phyloP scores from a whole-genome alignment of 2,797 vertebrate genomes.

The Hipposideros larvatus region DNA sequence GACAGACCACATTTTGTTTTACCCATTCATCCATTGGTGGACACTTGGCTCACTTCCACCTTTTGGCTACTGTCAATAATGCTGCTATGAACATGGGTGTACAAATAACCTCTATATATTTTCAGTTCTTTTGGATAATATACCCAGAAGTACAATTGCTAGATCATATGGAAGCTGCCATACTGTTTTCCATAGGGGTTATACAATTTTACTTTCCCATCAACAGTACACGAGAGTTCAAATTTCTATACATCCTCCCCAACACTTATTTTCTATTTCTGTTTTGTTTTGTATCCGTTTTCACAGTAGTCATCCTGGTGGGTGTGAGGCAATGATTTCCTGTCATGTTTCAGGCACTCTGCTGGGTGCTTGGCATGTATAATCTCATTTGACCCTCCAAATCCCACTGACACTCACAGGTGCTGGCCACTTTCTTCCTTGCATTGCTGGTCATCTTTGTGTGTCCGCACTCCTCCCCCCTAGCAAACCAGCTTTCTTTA shows the following conservation, averaged over 20 bases:
- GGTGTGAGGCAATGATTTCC: not conserved
- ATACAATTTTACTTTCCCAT: not conserved
- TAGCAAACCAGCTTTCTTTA: not conserved
- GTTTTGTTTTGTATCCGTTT: not conserved
- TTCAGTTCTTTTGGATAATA: not conserved
- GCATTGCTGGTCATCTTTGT: no score
- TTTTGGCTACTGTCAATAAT: not conserved
- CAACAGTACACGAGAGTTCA: not conserved
- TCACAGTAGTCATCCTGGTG: not conserved
- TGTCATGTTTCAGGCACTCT: not conserved
- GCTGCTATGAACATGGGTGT: no score
- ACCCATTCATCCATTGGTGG: no score
- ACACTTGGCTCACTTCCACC: not conserved
- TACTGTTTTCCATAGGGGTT: not conserved
- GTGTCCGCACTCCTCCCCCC: not conserved
- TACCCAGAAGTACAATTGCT: not conserved
- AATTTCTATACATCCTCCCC: not conserved
- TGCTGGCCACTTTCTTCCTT: not conserved
- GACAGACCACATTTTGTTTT: not conserved
- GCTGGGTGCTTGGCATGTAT: not conserved
- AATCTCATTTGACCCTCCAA: not conserved
- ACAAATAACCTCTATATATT: not conserved
- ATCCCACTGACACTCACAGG: not conserved
- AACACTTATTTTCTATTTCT: not conserved
- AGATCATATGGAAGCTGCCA: not conserved